Evolutionary conservation across 2,888 invertebrate species (phyloP), one percentile per base, ranked within the genome.

Genomic region (Apamea anceps): DNA sequence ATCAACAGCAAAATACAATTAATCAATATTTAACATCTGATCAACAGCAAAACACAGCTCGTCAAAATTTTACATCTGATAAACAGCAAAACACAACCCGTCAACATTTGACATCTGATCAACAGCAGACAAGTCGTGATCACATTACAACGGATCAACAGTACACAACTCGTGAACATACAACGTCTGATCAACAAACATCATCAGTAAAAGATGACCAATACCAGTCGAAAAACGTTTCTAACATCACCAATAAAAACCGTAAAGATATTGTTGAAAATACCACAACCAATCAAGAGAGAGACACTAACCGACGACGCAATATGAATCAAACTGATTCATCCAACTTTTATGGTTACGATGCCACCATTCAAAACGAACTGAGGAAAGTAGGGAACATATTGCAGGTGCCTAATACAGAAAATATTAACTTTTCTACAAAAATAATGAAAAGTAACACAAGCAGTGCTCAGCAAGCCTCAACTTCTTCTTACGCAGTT

Each of bases 401-500:
- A 88, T 92, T 97, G 78, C 94, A 96, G 87, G 94, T 96, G 57
- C 92, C 93, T 70, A 92, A 95, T 82, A 93, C 93, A 21, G 92
- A 96, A 85, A 95, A 95, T 83, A 90, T 96, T 45, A 95, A 96
- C 84, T 96, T 95, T 93, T 97, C 94, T 67, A 97, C 92, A 79
- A 96, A 96, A 93, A 96, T 97, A 65, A 94, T 97, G 80, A 97
- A 98, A 89, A 97, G 97, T 87, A 97, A 97, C 87, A 97, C 97
- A 68, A 97, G 97, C 80, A 97, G 97, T 79, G 96, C 97, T 72
- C 96, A 97, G 75, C 97, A 98, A 94, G 97, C 97, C 77, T 97
- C 98, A 28, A 97, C 97, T 13, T 97, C 97, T 12, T 98, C 98
- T 71, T 98, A 98, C 89, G 97, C 97, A 7, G 96, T 98, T 80